Evolutionary conservation across 1,140 invertebrate species (phyloP).

Genomic region (Drosophila grimshawi): DNA sequence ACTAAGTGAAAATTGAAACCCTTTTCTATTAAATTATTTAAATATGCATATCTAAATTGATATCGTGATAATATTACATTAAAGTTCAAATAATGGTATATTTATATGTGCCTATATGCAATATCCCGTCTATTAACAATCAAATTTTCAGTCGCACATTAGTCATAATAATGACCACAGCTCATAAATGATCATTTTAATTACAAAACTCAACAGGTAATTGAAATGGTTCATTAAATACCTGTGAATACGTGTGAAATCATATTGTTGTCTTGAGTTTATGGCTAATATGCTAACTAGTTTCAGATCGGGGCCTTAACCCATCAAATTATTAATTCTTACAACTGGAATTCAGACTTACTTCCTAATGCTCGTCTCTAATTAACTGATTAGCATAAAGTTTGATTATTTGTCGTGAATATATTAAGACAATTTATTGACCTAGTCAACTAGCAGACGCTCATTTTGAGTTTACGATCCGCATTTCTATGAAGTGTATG

Average conservation of each 20-base stretch:
- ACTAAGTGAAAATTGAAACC: background rate
- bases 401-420: conserved; percentile 21
- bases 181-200: conserved; percentile 43
- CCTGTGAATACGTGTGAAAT: conserved; percentile 42
- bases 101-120: conserved; percentile 15
- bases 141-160: conserved; percentile 26
- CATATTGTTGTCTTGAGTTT: conserved; percentile 14
- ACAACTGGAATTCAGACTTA: background rate
- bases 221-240: conserved; percentile 36
- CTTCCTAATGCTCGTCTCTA: background rate
- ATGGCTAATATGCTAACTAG: conserved; percentile 15
- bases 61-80: conserved; percentile 6
- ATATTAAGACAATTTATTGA: conserved; percentile 51
- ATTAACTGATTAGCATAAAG: conserved; percentile 42
- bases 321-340: conserved; percentile 10
- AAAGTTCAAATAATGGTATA: conserved; percentile 5
- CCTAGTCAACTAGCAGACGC: conserved; percentile 39
- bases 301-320: conserved; percentile 13
- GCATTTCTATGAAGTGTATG: conserved; percentile 10
- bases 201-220: conserved; percentile 29
- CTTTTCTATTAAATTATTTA: background rate
- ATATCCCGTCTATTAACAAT: conserved; percentile 11
- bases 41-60: background rate
- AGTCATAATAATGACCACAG: conserved; percentile 7
- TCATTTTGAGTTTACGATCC: background rate